Evolutionary conservation across 1,140 invertebrate species (phyloP).

Genomic region (Dendroctonus valens): DNA sequence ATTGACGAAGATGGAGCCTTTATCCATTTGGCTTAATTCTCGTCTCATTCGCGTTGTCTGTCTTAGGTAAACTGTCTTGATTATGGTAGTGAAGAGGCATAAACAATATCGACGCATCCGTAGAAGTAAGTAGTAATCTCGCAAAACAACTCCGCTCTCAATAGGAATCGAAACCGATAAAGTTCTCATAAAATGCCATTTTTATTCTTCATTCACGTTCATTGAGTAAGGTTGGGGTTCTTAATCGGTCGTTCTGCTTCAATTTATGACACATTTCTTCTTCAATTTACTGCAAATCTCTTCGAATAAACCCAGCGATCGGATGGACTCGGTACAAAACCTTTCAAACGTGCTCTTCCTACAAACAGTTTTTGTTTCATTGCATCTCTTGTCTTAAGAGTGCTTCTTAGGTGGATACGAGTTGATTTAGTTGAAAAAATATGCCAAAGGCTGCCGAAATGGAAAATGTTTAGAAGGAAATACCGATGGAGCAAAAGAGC

Average conservation of each 20-base stretch:
- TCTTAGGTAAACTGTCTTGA: neutral
- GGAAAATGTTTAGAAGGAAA: too few relatives aligned
- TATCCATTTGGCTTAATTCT: neutral
- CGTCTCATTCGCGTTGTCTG: neutral
- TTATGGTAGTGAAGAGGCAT: neutral
- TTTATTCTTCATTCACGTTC: conserved; percentile 32
- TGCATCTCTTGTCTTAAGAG: conserved; percentile 13
- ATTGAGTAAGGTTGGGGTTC: conserved; percentile 29
- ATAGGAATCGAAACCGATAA: conserved; percentile 28
- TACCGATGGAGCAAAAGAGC: too few relatives aligned
- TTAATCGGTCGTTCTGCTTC: conserved; percentile 28
- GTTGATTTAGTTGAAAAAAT: too few relatives aligned
- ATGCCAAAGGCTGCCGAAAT: too few relatives aligned
- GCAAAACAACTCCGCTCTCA: conserved; percentile 26
- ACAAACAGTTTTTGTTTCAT: conserved; percentile 24
- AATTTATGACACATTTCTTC: conserved; percentile 36
- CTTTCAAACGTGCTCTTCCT: conserved; percentile 28
- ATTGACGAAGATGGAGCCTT: neutral
- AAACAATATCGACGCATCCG: conserved; percentile 18
- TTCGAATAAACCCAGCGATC: conserved; percentile 26
- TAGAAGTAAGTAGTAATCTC: conserved; percentile 3
- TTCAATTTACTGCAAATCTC: conserved; percentile 32
- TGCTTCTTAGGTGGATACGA: neutral
- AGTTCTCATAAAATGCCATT: conserved; percentile 33
- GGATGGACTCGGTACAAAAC: conserved; percentile 27